These are phyloP conservation scores for Ambastaia sidthimunki DNA, from an alignment of 2,797 vertebrate species.

Conservation along the genomic window DNA sequence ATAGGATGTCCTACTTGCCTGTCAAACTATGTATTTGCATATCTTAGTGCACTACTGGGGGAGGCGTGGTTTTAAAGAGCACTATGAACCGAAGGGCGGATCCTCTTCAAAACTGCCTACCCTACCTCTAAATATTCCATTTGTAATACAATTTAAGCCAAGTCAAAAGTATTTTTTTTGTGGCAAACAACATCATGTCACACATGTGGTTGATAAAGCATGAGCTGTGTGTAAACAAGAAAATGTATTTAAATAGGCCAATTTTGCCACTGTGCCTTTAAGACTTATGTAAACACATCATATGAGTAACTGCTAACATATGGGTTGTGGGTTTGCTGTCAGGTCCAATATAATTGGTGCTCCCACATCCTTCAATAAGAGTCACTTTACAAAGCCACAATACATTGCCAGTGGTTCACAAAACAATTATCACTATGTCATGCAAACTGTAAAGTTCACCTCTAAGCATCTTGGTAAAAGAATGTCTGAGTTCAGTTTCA, in stretches of 20 bases:
- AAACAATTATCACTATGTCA: background rate
- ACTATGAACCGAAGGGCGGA: no score
- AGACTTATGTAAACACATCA: conserved; percentile 3
- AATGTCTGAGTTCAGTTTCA: background rate
- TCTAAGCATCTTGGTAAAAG: conserved; percentile 7
- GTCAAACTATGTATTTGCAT: no score
- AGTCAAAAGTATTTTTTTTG: background rate
- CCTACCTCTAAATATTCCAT: background rate
- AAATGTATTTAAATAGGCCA: background rate
- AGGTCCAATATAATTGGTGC: conserved; percentile 19
- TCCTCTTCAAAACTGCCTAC: no score
- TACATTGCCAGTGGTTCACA: background rate
- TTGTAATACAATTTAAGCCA: background rate
- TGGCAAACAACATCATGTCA: background rate
- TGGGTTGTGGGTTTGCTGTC: conserved; percentile 6
- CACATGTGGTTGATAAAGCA: background rate
- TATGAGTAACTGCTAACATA: conserved; percentile 2
- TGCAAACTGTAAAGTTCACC: background rate
- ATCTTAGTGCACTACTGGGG: no score
- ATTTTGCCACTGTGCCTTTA: background rate
- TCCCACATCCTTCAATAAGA: conserved; percentile 16
- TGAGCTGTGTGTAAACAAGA: background rate
- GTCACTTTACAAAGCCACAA: background rate
- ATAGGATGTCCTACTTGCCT: no score
- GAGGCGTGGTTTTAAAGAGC: no score